A percentile compares a stretch with the other conserved stretches of the same genome.
phyloP scores from a whole-genome alignment of 2,113 vertebrate genomes.

The Cettia cetti region DNA sequence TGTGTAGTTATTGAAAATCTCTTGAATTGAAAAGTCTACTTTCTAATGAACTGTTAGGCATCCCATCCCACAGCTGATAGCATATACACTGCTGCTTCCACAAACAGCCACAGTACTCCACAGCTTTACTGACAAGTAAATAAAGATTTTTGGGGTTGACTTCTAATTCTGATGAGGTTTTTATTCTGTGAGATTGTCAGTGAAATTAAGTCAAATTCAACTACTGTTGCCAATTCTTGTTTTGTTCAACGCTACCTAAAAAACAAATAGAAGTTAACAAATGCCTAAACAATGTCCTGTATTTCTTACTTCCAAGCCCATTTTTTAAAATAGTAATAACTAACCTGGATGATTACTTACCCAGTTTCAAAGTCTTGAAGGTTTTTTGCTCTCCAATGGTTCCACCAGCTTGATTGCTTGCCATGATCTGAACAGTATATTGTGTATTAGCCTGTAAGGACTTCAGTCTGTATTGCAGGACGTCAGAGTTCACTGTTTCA shows the following conservation, averaged over 20 bases:
- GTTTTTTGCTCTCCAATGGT: constrained; percentile 27
- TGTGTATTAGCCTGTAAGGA: constrained; percentile 70
- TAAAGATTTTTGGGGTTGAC: background rate
- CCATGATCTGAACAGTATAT: constrained; percentile 74
- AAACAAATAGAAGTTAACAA: background rate
- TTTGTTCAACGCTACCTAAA: background rate
- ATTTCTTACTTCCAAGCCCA: background rate
- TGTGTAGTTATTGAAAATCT: background rate
- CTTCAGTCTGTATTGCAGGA: constrained; percentile 56
- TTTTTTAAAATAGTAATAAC: background rate
- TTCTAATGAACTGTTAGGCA: background rate
- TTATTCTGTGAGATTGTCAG: background rate
- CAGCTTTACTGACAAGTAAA: background rate
- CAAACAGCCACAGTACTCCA: background rate
- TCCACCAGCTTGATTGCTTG: constrained; percentile 70
- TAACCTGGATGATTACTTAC: constrained; percentile 69
- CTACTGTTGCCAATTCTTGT: background rate
- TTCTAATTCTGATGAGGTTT: background rate
- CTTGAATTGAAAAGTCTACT: background rate
- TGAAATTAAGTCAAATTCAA: background rate
- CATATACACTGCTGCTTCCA: background rate
- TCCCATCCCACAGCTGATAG: background rate
- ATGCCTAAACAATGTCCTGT: background rate
- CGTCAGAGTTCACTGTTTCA: constrained; percentile 61
- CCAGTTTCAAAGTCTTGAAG: constrained; percentile 76